These are phyloP conservation scores for Periophthalmodon schlosseri DNA, from an alignment of 2,113 vertebrate genomes.

Conservation along the genomic window DNA sequence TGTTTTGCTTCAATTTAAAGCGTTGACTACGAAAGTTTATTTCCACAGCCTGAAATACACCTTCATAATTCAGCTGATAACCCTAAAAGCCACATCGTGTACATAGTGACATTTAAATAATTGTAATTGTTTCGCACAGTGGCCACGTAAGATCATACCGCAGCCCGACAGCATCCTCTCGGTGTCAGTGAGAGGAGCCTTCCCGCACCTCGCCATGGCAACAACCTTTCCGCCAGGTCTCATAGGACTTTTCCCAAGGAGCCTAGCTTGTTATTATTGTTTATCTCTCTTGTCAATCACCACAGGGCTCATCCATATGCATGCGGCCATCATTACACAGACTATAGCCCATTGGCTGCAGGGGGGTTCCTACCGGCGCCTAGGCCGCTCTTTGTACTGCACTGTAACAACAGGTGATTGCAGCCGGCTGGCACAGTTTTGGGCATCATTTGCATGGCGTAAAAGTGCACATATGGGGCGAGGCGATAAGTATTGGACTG, in stretches of 20 bases:
- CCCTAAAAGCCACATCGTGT: not conserved
- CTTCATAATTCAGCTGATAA: not conserved
- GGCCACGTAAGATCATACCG: conserved; percentile 5
- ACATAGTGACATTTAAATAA: conserved; percentile 2
- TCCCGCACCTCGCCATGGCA: conserved; percentile 59
- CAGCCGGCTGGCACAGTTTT: conserved; percentile 59
- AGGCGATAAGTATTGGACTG: conserved; percentile 66
- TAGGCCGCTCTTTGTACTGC: conserved; percentile 69
- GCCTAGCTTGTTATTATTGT: conserved; percentile 79
- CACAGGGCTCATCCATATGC: conserved; percentile 74
- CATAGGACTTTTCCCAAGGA: conserved; percentile 54
- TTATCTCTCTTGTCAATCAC: conserved; percentile 82
- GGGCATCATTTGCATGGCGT: conserved; percentile 71
- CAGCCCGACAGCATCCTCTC: conserved; percentile 17
- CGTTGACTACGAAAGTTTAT: not conserved
- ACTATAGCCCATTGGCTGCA: conserved; percentile 62
- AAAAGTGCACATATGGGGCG: conserved; percentile 73
- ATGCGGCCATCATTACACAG: conserved; percentile 69
- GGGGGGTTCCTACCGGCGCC: conserved; percentile 50
- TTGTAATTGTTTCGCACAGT: conserved; percentile 5
- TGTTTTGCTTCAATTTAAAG: not conserved
- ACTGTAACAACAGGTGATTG: conserved; percentile 76
- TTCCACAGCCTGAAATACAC: not conserved
- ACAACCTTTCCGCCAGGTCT: conserved; percentile 65
- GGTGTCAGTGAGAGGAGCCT: conserved; percentile 25